phyloP scores from a whole-genome alignment of 2,113 vertebrate genomes.

The Heliornis fulica region DNA sequence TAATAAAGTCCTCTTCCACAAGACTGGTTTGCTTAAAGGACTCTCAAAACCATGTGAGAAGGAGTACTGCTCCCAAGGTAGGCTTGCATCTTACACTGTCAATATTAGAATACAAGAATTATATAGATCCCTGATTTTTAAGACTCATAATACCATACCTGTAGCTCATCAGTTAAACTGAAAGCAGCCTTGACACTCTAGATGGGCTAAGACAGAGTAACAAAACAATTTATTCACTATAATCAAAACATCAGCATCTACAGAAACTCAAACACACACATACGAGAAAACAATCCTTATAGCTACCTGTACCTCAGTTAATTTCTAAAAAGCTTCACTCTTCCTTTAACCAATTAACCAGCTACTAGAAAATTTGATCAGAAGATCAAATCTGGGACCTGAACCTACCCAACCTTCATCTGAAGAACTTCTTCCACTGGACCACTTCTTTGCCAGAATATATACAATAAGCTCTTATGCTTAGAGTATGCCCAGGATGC shows the following conservation, averaged over 20 bases:
- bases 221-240: background rate
- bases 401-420: background rate
- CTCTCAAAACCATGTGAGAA: background rate
- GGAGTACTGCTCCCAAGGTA: background rate
- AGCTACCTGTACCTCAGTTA: background rate
- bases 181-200: background rate
- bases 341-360: background rate
- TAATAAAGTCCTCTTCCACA: background rate
- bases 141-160: background rate
- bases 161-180: background rate
- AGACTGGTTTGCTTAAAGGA: background rate
- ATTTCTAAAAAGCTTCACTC: background rate
- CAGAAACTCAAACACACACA: rapidly evolving
- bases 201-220: background rate
- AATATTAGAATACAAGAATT: background rate
- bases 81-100: background rate
- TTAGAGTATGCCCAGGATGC: background rate
- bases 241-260: background rate
- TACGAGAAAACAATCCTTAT: background rate
- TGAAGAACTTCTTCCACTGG: background rate
- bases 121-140: background rate
- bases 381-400: background rate
- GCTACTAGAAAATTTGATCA: background rate
- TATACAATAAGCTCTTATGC: background rate
- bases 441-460: background rate